Base-by-base conservation (phyloP, 2,888 invertebrate species). In the Boloria selene region DNA sequence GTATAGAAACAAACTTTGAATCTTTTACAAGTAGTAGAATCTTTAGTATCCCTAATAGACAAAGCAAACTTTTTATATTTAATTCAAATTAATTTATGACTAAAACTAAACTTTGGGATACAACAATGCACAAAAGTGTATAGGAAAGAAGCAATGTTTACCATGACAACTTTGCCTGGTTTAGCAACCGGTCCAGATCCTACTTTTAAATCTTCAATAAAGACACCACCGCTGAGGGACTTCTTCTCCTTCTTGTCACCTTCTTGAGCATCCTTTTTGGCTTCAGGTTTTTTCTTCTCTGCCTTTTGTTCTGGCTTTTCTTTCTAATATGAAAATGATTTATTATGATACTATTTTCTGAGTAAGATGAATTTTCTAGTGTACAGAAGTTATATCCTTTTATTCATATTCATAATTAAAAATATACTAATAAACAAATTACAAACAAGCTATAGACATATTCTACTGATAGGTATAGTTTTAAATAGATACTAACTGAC, bases 111-210 rank as follows among this genome's bases (percentile, higher is more conserved):
- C 31, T 31, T 31, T 31, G 2, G 7, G 7, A 31, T 31, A 31
- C 31, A 31, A 31, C 31, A 31, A 31, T 31, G 31, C 1, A n/a
- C n/a, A 31, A 31, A 31, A 7, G 31, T 7, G 7, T 31, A 7
- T 7, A 2, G 31, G 7, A 7, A 31, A 31, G 31, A 31, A n/a
- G n/a, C 13, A 49, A 22, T 18, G 75, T 84, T 81, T 75, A 93
- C 94, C 86, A 89, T 90, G 17, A 95, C 93, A 72, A 94, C 93
- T 90, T 96, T 96, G 49, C 98, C 98, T 3, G 93, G 79, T 79
- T 96, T 97, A 0, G 97, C 98, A 4, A 93, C 88, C 0, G 94
- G 91, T 0, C 98, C 98, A 71, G 87, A 93, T n/a, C 98, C 98
- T 18, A 95, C 90, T 79, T 94, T 95, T 0, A 97, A 31, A 72